Evolutionary conservation across 1,140 invertebrate genomes (phyloP), one percentile per base, ranked within the genome.

Genomic region (Caenorhabditis tropicalis): DNA sequence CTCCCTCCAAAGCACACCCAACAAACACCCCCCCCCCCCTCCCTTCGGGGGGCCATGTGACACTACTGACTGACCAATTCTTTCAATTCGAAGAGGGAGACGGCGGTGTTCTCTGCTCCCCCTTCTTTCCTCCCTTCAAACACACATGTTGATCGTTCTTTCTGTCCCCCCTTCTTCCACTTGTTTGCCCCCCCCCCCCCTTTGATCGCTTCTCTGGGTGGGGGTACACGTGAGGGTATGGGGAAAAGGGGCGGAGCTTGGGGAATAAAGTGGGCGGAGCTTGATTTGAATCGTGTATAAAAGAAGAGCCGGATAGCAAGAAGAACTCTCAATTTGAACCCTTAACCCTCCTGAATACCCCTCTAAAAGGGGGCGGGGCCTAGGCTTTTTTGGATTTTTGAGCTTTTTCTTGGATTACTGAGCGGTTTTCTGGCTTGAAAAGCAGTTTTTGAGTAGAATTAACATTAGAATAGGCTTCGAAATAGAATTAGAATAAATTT

Each of bases 81-180:
- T n/a, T n/a, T n/a, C n/a, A n/a, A n/a, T n/a, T n/a, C n/a, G n/a
- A n/a, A n/a, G 19, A 19, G 43, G 43, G 43, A 46, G 49, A 51
- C 16, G 12, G 12, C 21, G 15, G 56, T 31, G 56, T 58, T 58
- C 56, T 58, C 56, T 58, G 56, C 56, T 58, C 56, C 19, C 19
- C 49, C 49, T n/a, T 51, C 19, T 46, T 2, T 16, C 43, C 43
- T 16, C 43, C 9, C 16, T 46, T 16, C 43, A 2, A 9, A 27
- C 58, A 19, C 58, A 65, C 58, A 65, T 65, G 58, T 33, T 65
- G 31, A 65, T 36, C 58, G 58, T 65, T 65, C 58, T 65, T 27
- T 65, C 43, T 21, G 6, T n/a, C 49, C 49, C 49, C 49, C n/a
- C 49, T 51, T n/a, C 15, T 21, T 51, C 49, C 49, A 51, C 19